Base-by-base conservation (phyloP, 2,888 invertebrate genomes). In the Drosophila rubida region DNA sequence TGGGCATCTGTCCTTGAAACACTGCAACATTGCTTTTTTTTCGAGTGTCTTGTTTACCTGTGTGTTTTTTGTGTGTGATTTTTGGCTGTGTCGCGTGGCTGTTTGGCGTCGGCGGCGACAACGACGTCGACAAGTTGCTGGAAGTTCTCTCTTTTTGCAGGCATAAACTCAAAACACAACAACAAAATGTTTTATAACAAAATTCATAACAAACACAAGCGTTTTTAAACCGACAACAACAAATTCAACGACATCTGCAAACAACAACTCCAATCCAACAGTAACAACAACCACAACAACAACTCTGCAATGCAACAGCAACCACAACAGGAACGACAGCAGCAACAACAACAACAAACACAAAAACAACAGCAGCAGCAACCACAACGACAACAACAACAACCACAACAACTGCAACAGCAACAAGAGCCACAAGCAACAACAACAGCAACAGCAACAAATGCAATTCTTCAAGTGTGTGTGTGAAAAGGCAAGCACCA, bases 131-230 rank as follows among this genome's bases (percentile, higher is more conserved):
- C 58, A 19, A 58, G n/a, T 32, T 42, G 41, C 23, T 44, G 11
- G 37, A 41, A 54, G 48, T 30, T 44, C 11, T 46, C 39, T 54
- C 45, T 63, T 49, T 48, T 68, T 70, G 37, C 81, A 87, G 87
- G 89, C 83, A 89, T 78, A 86, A 87, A 83, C 86, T 84, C 72
- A 67, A 74, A 87, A 83, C 67, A 87, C 67, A 83, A 88, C 62
- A 75, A 69, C 63, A 78, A 75, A 65, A 79, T 70, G 80, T 76
- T 76, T 80, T 76, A 64, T 60, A 72, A 66, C 51, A 53, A 68
- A 78, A 78, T 75, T 80, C 59, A 69, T 73, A 78, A 60, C 65
- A 77, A 77, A 76, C 64, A 68, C 61, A 77, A 76, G 73, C 64
- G 80, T 76, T 76, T 80, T 76, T 76, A 80, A 75, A 53, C 32